Conservation (phyloP, 1,140 invertebrate species). For the Caenorhabditis tropicalis region DNA sequence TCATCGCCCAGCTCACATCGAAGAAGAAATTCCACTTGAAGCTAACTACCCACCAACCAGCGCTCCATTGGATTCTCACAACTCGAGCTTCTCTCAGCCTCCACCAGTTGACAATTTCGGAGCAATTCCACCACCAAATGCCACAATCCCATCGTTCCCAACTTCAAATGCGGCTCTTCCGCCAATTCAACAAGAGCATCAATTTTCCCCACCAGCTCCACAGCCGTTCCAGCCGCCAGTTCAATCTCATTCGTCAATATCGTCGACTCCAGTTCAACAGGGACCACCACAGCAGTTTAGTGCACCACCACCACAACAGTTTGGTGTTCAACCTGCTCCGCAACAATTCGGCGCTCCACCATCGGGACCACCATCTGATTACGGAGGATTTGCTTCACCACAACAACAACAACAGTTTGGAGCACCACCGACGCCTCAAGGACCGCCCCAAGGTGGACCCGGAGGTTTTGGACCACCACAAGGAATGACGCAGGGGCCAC, state of each 20-base stretch:
- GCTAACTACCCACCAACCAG: not conserved
- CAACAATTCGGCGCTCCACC: conserved; percentile 32
- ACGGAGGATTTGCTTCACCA: conserved; percentile 44
- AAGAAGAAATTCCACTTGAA: conserved; percentile 49
- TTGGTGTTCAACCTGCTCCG: conserved; percentile 2
- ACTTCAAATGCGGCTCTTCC: conserved; percentile 28
- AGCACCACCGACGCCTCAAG: conserved; percentile 18
- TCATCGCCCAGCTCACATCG: conserved; percentile 23
- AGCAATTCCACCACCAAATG: conserved; percentile 14
- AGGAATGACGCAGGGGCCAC: not conserved
- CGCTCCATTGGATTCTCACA: not conserved
- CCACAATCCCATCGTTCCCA: conserved; percentile 46
- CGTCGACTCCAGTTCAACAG: conserved; percentile 26
- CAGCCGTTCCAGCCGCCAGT: conserved; percentile 4
- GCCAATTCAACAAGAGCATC: conserved; percentile 32
- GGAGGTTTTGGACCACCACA: conserved; percentile 21
- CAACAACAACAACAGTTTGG: conserved; percentile 37
- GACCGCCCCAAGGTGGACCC: not conserved
- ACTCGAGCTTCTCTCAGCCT: conserved; percentile 23
- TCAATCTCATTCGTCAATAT: not conserved
- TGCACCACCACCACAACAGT: conserved; percentile 17
- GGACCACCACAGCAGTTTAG: not conserved
- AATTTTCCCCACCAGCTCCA: not conserved
- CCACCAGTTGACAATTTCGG: conserved; percentile 16
- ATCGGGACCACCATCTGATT: conserved; percentile 46